phyloP scores from a whole-genome alignment of 2,888 invertebrate species.

The Ochropleura leucogaster region DNA sequence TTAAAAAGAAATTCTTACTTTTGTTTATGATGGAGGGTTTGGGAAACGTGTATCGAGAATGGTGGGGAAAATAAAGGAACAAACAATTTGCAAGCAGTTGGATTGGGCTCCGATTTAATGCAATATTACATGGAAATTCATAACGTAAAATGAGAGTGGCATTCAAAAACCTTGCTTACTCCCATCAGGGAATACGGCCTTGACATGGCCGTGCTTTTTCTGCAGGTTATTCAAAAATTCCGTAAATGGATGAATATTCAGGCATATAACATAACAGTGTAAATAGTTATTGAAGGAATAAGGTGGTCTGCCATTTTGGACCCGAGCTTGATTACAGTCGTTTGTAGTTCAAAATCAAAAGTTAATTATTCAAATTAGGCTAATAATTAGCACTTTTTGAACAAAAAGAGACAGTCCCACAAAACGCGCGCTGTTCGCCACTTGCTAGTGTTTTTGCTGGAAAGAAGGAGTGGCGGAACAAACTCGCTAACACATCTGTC shows the following conservation, averaged over 20 bases:
- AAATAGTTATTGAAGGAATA: not conserved
- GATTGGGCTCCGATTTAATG: not conserved
- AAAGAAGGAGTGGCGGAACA: too few species aligned
- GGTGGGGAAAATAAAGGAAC: not conserved
- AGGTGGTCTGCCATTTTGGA: not conserved
- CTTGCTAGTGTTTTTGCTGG: too few species aligned
- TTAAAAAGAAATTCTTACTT: not conserved
- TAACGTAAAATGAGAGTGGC: not conserved
- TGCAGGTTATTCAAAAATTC: not conserved
- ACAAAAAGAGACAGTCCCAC: too few species aligned
- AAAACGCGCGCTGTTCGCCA: too few species aligned
- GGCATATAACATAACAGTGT: not conserved
- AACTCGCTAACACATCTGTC: too few species aligned
- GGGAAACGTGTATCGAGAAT: not conserved
- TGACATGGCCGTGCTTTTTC: not conserved
- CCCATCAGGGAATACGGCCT: not conserved
- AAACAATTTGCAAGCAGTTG: not conserved
- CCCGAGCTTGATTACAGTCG: not conserved
- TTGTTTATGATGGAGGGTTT: not conserved
- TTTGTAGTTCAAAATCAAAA: slow-evolving; percentile 6
- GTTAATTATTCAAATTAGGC: too few species aligned
- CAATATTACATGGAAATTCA: not conserved
- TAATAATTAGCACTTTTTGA: too few species aligned
- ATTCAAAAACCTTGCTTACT: not conserved
- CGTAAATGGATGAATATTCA: not conserved